phyloP scores from a whole-genome alignment of 2,888 invertebrate species.

The Stomorhina lunata region DNA sequence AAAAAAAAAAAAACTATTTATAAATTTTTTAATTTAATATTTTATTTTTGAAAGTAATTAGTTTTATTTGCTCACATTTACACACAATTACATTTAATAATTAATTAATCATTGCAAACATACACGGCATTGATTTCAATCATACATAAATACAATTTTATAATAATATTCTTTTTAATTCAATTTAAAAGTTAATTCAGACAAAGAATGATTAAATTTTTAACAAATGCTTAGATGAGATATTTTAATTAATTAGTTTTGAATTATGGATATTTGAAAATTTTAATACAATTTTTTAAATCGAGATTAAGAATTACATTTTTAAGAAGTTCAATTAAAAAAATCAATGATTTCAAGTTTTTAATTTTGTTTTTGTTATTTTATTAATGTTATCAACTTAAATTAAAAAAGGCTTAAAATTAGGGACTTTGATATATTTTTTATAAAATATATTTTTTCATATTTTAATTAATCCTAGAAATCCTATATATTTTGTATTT shows the following conservation, averaged over 20 bases:
- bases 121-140: neutral
- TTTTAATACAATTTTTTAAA: neutral
- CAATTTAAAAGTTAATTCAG: neutral
- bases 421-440: constrained; percentile 2
- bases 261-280: neutral
- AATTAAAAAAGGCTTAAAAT: neutral
- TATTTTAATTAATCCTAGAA: neutral
- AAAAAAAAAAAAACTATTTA: neutral
- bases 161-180: neutral
- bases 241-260: too few relatives aligned
- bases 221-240: neutral
- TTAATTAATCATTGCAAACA: constrained; percentile 1
- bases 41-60: neutral
- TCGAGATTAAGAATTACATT: too few relatives aligned
- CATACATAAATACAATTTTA: neutral
- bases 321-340: too few relatives aligned
- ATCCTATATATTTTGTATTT: constrained; percentile 10
- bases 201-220: constrained; percentile 13
- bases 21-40: neutral
- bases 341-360: constrained; percentile 5
- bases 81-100: neutral
- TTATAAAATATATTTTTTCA: neutral
- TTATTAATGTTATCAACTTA: neutral
- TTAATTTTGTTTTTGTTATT: neutral
- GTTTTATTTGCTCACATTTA: neutral